phyloP scores from a whole-genome alignment of 2,113 vertebrate genomes.

The Plotosus lineatus region DNA sequence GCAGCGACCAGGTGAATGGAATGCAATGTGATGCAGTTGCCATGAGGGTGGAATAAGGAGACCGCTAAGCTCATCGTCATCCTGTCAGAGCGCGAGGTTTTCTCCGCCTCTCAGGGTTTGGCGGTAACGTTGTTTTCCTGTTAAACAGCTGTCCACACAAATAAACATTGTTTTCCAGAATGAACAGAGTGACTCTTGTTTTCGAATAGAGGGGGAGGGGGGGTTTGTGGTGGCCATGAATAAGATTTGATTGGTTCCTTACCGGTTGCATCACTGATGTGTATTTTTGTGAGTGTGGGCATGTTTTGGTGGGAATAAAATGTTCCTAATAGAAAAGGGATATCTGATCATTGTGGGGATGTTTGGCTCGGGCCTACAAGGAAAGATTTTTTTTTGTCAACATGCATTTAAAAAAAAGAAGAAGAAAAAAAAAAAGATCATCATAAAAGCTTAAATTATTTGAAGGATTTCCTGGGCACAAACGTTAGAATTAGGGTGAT shows the following conservation, averaged over 20 bases:
- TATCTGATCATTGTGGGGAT: background rate
- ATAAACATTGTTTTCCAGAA: slow-evolving; percentile 61
- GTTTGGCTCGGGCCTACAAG: background rate
- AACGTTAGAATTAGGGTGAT: background rate
- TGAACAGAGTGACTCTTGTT: slow-evolving; percentile 57
- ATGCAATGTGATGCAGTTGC: background rate
- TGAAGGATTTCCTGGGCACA: background rate
- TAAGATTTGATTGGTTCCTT: slow-evolving; percentile 28
- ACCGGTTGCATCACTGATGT: slow-evolving; percentile 3
- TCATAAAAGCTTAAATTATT: background rate
- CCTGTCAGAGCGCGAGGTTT: background rate
- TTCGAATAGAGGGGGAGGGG: slow-evolving; percentile 25
- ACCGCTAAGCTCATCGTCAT: background rate
- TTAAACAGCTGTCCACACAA: slow-evolving; percentile 62
- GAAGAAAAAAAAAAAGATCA: background rate
- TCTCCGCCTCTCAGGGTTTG: slow-evolving; percentile 28
- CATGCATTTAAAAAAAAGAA: background rate
- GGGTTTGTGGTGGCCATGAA: slow-evolving; percentile 22
- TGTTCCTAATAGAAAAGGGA: background rate
- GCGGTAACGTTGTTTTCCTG: slow-evolving; percentile 2
- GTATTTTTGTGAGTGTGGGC: background rate
- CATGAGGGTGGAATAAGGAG: background rate
- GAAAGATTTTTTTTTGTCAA: background rate
- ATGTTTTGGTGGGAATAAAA: background rate
- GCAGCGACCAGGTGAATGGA: slow-evolving; percentile 18